Evolutionary conservation across 2,888 invertebrate genomes (phyloP).

Genomic region (Nomada hirtipes): DNA sequence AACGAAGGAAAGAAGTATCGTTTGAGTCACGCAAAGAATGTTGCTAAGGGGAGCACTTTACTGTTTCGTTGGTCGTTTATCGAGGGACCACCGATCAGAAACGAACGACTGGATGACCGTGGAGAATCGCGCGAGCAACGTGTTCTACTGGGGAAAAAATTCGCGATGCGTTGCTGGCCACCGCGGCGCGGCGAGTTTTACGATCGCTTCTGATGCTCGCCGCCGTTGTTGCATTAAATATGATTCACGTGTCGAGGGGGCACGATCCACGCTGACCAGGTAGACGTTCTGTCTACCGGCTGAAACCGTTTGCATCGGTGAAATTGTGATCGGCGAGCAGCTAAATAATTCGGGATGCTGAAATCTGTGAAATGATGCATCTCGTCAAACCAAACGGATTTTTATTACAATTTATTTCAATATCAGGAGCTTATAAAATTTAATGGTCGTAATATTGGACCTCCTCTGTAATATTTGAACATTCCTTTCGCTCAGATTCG

Average conservation of each 20-base stretch:
- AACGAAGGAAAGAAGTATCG: background rate
- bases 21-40: slow-evolving; percentile 1
- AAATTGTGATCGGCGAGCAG: slow-evolving; percentile 21
- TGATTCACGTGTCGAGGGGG: slow-evolving; percentile 54
- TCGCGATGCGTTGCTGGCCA: slow-evolving; percentile 46
- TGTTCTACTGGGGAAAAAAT: slow-evolving; percentile 54
- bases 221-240: slow-evolving; percentile 65
- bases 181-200: slow-evolving; percentile 58
- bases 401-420: background rate
- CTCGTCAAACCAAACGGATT: background rate
- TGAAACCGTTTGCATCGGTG: slow-evolving; percentile 12
- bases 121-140: slow-evolving; percentile 41
- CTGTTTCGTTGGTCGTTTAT: slow-evolving; percentile 44
- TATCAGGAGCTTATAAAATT: background rate
- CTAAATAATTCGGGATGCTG: slow-evolving; percentile 14
- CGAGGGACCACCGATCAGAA: slow-evolving; percentile 45
- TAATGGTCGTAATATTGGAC: too few species aligned
- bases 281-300: slow-evolving; percentile 35
- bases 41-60: slow-evolving; percentile 9
- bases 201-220: slow-evolving; percentile 69
- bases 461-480: too few species aligned
- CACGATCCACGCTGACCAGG: slow-evolving; percentile 18
- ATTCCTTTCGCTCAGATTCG: too few species aligned
- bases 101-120: slow-evolving; percentile 46
- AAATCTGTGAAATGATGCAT: background rate